phyloP scores from a whole-genome alignment of 2,888 invertebrate genomes.

The Eristalis tenax region DNA sequence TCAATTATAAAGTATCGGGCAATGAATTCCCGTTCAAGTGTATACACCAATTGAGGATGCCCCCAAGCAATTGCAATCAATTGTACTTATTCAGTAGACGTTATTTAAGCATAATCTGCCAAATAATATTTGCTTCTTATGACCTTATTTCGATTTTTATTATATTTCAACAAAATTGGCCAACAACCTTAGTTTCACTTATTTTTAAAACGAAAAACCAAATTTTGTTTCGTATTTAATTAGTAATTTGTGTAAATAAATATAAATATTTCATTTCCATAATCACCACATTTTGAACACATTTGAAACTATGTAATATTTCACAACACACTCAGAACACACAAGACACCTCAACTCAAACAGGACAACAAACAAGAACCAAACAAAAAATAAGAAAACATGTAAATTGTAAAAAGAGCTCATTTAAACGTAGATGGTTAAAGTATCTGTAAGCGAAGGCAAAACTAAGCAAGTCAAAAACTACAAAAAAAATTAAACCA shows the following conservation, averaged over 20 bases:
- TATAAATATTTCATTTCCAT: constrained; percentile 45
- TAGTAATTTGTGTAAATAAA: constrained; percentile 39
- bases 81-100: neutral
- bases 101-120: constrained; percentile 2
- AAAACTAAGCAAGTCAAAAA: constrained; percentile 1
- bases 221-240: constrained; percentile 21
- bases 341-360: constrained; percentile 9
- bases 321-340: constrained; percentile 50
- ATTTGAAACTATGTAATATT: constrained; percentile 11
- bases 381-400: constrained; percentile 7
- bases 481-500: neutral
- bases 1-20: too few relatives aligned
- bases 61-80: neutral
- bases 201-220: neutral
- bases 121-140: constrained; percentile 44
- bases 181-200: constrained; percentile 14
- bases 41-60: too few relatives aligned
- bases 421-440: constrained; percentile 28
- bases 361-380: neutral
- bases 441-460: constrained; percentile 27
- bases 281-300: constrained; percentile 59
- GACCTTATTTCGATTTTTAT: neutral
- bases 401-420: constrained; percentile 12
- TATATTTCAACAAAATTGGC: constrained; percentile 7
- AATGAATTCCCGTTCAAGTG: too few relatives aligned